phyloP scores from a whole-genome alignment of 2,113 vertebrate genomes.

The Malurus elegans region DNA sequence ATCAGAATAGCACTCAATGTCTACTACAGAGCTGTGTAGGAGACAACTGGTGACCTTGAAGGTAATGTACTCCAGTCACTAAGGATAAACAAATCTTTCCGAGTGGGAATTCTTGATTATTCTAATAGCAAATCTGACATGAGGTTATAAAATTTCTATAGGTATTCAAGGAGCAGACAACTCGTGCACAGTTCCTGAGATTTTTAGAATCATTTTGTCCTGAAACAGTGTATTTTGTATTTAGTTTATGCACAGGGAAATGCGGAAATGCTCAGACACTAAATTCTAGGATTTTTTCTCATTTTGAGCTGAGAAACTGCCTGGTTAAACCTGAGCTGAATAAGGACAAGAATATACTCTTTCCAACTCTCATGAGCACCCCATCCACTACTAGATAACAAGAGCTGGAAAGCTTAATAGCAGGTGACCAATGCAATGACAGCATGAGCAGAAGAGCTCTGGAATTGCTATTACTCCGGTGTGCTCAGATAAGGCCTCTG shows the following conservation, averaged over 20 bases:
- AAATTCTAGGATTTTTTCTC: neutral
- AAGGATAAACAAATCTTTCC: neutral
- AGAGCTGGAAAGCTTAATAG: constrained; percentile 34
- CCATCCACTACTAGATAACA: constrained; percentile 21
- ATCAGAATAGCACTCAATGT: neutral
- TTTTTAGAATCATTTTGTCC: neutral
- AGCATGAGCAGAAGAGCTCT: neutral
- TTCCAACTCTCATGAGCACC: neutral
- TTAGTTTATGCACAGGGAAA: neutral
- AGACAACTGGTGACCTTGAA: neutral
- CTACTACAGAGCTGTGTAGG: neutral
- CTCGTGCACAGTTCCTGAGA: neutral
- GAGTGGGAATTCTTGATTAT: neutral
- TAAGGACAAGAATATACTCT: neutral
- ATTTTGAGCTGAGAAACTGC: neutral
- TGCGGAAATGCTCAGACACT: neutral
- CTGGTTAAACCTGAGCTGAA: neutral
- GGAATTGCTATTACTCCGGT: constrained; percentile 32
- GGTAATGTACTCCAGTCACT: neutral
- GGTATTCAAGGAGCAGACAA: neutral
- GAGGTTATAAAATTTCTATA: neutral
- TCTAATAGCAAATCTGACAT: neutral
- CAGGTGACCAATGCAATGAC: constrained; percentile 18
- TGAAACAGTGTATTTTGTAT: neutral
- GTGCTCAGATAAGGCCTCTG: constrained; percentile 42